Evolutionary conservation across 2,113 vertebrate genomes (phyloP).

Genomic region (Cyanoderma ruficeps): DNA sequence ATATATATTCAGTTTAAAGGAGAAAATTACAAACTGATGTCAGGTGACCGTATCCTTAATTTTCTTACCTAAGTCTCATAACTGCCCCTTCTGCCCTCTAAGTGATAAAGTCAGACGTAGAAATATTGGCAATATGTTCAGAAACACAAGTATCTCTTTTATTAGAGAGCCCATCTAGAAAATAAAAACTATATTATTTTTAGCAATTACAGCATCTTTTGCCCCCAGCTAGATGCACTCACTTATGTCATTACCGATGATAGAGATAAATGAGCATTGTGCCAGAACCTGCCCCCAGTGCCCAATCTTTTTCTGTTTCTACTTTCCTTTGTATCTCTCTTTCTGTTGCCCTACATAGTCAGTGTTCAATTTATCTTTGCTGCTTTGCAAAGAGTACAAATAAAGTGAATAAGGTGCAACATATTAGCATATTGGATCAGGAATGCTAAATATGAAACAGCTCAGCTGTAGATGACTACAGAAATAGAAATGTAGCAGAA

Average conservation of each 20-base stretch:
- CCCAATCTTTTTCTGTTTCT: background rate
- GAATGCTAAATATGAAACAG: background rate
- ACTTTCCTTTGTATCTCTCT: background rate
- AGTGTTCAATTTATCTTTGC: background rate
- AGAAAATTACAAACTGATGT: background rate
- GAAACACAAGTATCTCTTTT: background rate
- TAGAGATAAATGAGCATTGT: background rate
- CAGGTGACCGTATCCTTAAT: background rate
- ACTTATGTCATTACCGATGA: background rate
- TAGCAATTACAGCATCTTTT: background rate
- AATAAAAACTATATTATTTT: background rate
- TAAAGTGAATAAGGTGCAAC: background rate
- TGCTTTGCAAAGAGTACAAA: background rate
- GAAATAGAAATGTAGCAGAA: background rate
- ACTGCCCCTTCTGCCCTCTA: background rate
- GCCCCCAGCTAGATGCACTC: background rate
- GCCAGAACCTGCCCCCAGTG: background rate
- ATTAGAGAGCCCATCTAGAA: background rate
- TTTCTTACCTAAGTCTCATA: background rate
- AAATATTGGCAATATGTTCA: background rate
- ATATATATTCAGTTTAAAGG: background rate
- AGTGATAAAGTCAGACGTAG: background rate
- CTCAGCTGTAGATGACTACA: background rate
- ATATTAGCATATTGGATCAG: background rate
- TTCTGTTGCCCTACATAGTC: background rate